Evolutionary conservation across 2,113 vertebrate species (phyloP).

Genomic region (Rutilus rutilus): DNA sequence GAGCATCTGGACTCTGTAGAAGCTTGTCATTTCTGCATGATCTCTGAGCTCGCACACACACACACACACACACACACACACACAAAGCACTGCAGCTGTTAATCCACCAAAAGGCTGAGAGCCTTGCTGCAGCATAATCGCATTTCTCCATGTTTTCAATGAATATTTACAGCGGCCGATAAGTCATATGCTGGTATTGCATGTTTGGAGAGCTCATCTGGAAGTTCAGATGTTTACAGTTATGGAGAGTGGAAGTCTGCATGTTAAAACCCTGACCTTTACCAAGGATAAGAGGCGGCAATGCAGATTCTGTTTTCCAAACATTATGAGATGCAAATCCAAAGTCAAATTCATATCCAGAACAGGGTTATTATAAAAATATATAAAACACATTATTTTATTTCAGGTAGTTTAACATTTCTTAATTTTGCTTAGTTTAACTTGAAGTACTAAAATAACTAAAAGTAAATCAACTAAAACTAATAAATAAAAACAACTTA

Average conservation of each 20-base stretch:
- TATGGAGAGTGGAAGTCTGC: not conserved
- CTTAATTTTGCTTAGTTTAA: not conserved
- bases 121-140: constrained; percentile 37
- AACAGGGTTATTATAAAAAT: not conserved
- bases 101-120: constrained; percentile 43
- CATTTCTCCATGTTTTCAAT: constrained; percentile 38
- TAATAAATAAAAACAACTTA: not conserved
- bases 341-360: not conserved
- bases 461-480: not conserved
- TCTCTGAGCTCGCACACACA: not conserved
- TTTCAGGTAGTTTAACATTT: too few species aligned
- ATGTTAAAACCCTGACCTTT: constrained; percentile 24
- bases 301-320: not conserved
- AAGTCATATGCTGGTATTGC: constrained; percentile 15
- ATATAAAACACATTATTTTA: not conserved
- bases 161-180: constrained; percentile 9
- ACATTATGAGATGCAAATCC: not conserved
- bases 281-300: not conserved
- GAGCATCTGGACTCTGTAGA: constrained; percentile 56
- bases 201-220: constrained; percentile 8
- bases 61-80: constrained; percentile 15
- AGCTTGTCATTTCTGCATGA: constrained; percentile 50
- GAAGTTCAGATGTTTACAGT: constrained; percentile 14
- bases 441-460: not conserved
- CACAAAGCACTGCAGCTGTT: constrained; percentile 13